phyloP scores from a whole-genome alignment of 2,888 invertebrate species.

The Fragum sueziense region DNA sequence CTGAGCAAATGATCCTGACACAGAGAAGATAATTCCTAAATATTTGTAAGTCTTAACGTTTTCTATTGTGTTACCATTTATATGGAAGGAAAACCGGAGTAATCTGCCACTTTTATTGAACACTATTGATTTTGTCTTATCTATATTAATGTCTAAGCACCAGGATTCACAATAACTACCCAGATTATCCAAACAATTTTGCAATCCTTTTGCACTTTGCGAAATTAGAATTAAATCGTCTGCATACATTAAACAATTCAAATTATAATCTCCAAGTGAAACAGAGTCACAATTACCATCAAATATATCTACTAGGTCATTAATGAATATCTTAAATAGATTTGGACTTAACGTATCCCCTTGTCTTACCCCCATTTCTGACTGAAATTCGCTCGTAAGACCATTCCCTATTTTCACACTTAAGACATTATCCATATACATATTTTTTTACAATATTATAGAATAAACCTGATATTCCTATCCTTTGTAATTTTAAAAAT shows the following conservation, averaged over 20 bases:
- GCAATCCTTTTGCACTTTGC: neutral
- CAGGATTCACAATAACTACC: neutral
- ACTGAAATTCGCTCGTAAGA: slow-evolving; percentile 1
- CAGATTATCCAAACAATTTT: slow-evolving; percentile 8
- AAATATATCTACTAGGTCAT: slow-evolving; percentile 6
- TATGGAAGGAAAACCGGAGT: neutral
- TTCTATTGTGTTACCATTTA: neutral
- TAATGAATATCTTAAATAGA: slow-evolving; percentile 16
- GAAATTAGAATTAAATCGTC: slow-evolving; percentile 12
- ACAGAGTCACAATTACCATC: neutral
- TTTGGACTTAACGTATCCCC: slow-evolving; percentile 19
- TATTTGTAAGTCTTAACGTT: neutral
- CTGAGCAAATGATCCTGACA: neutral
- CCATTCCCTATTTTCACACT: neutral
- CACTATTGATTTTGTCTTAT: neutral
- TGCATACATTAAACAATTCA: slow-evolving; percentile 24
- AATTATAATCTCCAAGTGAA: neutral
- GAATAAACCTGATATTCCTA: slow-evolving; percentile 2
- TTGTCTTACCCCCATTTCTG: slow-evolving; percentile 13
- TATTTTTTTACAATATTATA: slow-evolving; percentile 5
- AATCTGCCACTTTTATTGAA: neutral
- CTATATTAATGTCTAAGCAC: neutral
- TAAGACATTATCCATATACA: neutral
- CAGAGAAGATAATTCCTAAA: neutral
- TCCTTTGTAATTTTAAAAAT: slow-evolving; percentile 5